phyloP scores from a whole-genome alignment of 2,797 vertebrate genomes.

The Myotis planiceps region DNA sequence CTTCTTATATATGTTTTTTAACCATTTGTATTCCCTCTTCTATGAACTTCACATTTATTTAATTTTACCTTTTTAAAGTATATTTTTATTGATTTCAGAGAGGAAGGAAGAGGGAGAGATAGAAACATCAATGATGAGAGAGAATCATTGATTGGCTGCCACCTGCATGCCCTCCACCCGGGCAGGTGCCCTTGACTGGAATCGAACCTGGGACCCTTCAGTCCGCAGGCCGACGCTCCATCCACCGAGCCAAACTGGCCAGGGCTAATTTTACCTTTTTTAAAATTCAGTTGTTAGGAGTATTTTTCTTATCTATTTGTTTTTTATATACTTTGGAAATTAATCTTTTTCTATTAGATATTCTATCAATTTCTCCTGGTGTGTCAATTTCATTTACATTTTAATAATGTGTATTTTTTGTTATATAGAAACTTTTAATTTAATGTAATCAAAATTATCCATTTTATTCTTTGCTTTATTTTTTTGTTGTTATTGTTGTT shows the following conservation, averaged over 20 bases:
- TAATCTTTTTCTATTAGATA: background rate
- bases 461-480: background rate
- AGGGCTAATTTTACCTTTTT: background rate
- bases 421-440: background rate
- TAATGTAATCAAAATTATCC: background rate
- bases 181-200: too few species aligned
- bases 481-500: background rate
- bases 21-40: background rate
- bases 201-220: too few species aligned
- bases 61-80: background rate
- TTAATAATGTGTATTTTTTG: background rate
- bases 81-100: too few species aligned
- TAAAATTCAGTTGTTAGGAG: background rate
- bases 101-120: too few species aligned
- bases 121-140: too few species aligned
- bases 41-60: background rate
- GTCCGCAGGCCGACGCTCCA: too few species aligned
- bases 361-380: background rate
- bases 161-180: too few species aligned
- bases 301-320: conserved; percentile 8
- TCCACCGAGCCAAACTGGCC: too few species aligned
- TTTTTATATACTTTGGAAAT: background rate
- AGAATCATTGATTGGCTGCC: too few species aligned
- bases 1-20: background rate
- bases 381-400: background rate